Percentiles rank a stretch among this genome's conserved stretches.
These are phyloP conservation scores for Oxycera nigricornis DNA, from an alignment of 2,888 invertebrate genomes.

Conservation along the genomic window DNA sequence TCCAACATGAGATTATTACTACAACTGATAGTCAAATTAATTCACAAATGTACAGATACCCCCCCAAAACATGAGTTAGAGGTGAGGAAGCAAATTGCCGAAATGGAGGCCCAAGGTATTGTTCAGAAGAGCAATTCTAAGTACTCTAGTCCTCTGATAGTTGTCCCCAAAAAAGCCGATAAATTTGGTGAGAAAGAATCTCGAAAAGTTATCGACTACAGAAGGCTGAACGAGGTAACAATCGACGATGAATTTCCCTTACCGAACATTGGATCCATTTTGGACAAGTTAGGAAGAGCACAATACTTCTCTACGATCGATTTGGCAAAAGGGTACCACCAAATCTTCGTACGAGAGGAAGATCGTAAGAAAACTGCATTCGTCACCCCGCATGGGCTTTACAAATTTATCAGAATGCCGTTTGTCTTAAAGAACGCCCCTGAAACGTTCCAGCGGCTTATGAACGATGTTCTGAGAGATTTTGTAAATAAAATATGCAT, in stretches of 20 bases:
- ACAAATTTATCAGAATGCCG: slow-evolving; percentile 39
- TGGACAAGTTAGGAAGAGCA: not conserved
- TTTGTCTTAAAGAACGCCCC: slow-evolving; percentile 42
- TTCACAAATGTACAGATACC: too few relatives aligned
- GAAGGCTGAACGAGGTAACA: too few relatives aligned
- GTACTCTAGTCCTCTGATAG: too few relatives aligned
- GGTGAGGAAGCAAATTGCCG: not conserved
- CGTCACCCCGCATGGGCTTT: not conserved
- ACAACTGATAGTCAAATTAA: too few relatives aligned
- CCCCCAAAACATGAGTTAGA: too few relatives aligned
- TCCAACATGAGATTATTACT: not conserved
- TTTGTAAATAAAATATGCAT: slow-evolving; percentile 40
- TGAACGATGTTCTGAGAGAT: slow-evolving; percentile 42
- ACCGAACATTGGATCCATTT: not conserved
- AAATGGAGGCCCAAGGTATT: not conserved
- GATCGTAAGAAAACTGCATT: not conserved
- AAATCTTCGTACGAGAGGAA: too few relatives aligned
- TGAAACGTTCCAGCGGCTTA: slow-evolving; percentile 41
- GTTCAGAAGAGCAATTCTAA: not conserved
- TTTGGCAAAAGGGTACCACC: too few relatives aligned
- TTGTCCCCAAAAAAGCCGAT: too few relatives aligned
- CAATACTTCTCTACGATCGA: too few relatives aligned
- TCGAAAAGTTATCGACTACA: too few relatives aligned
- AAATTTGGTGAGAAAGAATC: too few relatives aligned
- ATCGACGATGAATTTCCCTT: not conserved